Evolutionary conservation across 2,888 invertebrate genomes (phyloP), one percentile per base, ranked within the genome.

Genomic region (Allolobophora icterica): DNA sequence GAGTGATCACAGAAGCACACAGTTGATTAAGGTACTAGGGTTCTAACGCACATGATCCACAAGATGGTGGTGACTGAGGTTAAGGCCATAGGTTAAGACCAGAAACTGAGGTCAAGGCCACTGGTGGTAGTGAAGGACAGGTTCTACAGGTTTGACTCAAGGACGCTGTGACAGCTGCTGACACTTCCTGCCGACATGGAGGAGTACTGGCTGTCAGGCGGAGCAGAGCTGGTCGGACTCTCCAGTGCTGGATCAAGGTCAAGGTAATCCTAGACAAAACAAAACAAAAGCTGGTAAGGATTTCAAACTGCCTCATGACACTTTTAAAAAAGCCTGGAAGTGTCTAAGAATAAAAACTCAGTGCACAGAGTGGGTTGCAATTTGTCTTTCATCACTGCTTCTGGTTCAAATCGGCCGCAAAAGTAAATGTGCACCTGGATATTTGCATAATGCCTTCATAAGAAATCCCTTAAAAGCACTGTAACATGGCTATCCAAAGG

Each of bases 231-330:
- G 5, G 91, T 90, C 24, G 92, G 92, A 92, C 92, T 92, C n/a
- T 92, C 92, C 33, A 92, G 84, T 21, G 90, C 83, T 33, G 91
- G 90, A 35, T 90, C 94, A 87, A 98, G 96, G 95, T 98, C 98
- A 94, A 98, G 96, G 95, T 98, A 98, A 95, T 98, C 98, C 96
- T 96, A 94, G 8, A 94, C 93, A 34, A 13, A 84, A 38, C 24
- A 87, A 13, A 34, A 87, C 35, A 87, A 17, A 84, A 30, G 30
- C 58, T 11, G 5, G 24, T 3, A 24, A 58, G 58, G 24, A 24
- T 58, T 30, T 6, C 6, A 58, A 30, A 45, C 45, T 11, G 19
- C 45, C 45, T 11, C 58, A 58, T 24, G 11, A 30, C 58, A 24
- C 24, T 58, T 30, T 58, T 58, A 30, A 5, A 30, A 58, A 58